Evolutionary conservation across 2,888 invertebrate genomes (phyloP).

Genomic region (Agrenia bidenticulata): DNA sequence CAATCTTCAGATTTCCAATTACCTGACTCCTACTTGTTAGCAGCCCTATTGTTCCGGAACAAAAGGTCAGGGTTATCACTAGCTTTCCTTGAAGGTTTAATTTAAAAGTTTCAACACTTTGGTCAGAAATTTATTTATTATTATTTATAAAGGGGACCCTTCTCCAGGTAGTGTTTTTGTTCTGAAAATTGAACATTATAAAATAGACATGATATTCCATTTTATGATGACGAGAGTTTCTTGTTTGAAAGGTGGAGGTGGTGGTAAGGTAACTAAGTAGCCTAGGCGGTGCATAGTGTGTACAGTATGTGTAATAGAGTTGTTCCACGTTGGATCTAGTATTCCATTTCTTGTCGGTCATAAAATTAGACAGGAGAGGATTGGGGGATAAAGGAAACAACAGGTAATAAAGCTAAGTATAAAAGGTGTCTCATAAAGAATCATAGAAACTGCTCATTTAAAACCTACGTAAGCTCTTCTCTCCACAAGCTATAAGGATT

Average conservation of each 20-base stretch:
- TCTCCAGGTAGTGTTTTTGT: too few species aligned
- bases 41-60: not conserved
- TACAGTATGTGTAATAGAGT: constrained; percentile 12
- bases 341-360: not conserved
- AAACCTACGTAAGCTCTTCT: too few species aligned
- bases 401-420: constrained; percentile 1
- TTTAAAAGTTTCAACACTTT: too few species aligned
- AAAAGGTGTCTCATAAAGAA: not conserved
- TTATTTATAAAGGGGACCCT: too few species aligned
- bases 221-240: constrained; percentile 9
- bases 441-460: too few species aligned
- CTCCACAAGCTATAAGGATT: too few species aligned
- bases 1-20: not conserved
- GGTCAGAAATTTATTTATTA: too few species aligned
- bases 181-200: too few species aligned
- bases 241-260: not conserved
- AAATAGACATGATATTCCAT: not conserved
- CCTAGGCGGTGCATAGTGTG: too few species aligned
- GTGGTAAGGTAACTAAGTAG: too few species aligned
- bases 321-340: not conserved
- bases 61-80: constrained; percentile 6
- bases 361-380: constrained; percentile 9
- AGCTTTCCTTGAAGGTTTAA: too few species aligned
- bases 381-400: constrained; percentile 4
- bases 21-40: not conserved